Base-by-base conservation (phyloP, 2,888 invertebrate species). In the Erebia aethiops region DNA sequence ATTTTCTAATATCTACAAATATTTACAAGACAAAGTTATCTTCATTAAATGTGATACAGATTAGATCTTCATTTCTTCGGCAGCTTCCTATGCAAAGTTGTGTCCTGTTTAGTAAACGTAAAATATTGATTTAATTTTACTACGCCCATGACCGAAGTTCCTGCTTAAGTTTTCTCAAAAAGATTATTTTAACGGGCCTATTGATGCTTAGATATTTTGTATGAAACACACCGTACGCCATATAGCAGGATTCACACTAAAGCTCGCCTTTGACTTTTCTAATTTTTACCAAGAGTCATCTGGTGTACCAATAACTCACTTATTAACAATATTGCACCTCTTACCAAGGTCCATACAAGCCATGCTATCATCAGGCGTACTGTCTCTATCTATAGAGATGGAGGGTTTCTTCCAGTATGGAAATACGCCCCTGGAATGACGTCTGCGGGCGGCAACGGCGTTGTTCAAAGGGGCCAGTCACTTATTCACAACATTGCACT, bases 401-500 rank as follows among this genome's bases (percentile, higher is more conserved):
- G 92, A 92, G 18, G 93, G 92, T 78, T 87, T 89, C 91, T 92
- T 92, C 92, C 93, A 94, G 76, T 93, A 94, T 75, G 93, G 70
- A 95, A 95, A 84, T 95, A 95, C 51, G 95, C 95, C 7, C 95
- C 91, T 10, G 94, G 94, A n/a, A 54, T 7, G 35, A 35, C 35
- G 7, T 35, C 35, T 26, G 26, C 26, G 26, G 26, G 26, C 26
- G 3, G 4, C 4, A 3, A 4, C 26, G 26, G 26, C 26, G 4
- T 26, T 26, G 26, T 26, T 1, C 26, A 3, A 26, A 3, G 26
- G 26, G 26, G 3, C 0, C 26, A 26, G 26, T 3, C 26, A 26
- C 26, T 26, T 26, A 35, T 35, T 35, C 7, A 35, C 35, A 35
- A 41, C 57, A 66, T 56, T 66, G 56, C 66, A 66, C 56, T 57